Base-by-base conservation (phyloP, 2,888 invertebrate genomes). In the Stenoptilia bipunctidactyla region DNA sequence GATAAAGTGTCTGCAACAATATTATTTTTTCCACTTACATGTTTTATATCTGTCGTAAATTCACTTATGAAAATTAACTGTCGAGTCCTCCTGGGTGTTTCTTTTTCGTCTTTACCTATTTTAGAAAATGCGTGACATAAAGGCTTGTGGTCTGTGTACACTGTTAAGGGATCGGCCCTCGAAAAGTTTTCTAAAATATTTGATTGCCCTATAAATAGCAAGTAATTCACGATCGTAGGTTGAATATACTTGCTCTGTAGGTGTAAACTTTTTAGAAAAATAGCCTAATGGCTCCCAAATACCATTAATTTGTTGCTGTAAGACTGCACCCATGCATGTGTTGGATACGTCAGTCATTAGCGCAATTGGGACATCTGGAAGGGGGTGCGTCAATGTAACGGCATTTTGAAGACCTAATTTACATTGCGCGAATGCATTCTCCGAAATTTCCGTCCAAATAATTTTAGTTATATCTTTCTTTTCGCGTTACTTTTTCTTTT, bases 101-200 rank as follows among this genome's bases (percentile, higher is more conserved):
- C n/a, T 1, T 34, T 38, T n/a, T 37, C 36, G 25, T 30, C 30
- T 12, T 30, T 30, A 27, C 20, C 10, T 13, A 15, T 5, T 40
- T 43, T 47, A 15, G 27, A n/a, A 12, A 42, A 42, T 1, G 47
- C 41, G 30, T 27, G 42, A 0, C 12, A 34, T 10, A 46, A 38
- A 4, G 47, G 47, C 27, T 45, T 47, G 34, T 50, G 50, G 27
- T 47, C 48, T 27, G 34, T 37, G 13, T 34, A 39, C n/a, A 42
- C 20, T 15, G 33, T 42, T n/a, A 27, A 39, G 13, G 13, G 38
- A 15, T 27, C 38, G 40, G 9, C 40, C 40, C 27, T 46, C 46
- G 13, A 42, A 15, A 25, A 44, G 25, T 15, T 37, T 33, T 13
- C 42, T 13, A 36, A 46, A 46, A 42, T 46, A 27, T 30, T 34